Evolutionary conservation across 2,797 vertebrate species (phyloP), one percentile per base, ranked within the genome.

Genomic region (Sebastes kiyomatsui): DNA sequence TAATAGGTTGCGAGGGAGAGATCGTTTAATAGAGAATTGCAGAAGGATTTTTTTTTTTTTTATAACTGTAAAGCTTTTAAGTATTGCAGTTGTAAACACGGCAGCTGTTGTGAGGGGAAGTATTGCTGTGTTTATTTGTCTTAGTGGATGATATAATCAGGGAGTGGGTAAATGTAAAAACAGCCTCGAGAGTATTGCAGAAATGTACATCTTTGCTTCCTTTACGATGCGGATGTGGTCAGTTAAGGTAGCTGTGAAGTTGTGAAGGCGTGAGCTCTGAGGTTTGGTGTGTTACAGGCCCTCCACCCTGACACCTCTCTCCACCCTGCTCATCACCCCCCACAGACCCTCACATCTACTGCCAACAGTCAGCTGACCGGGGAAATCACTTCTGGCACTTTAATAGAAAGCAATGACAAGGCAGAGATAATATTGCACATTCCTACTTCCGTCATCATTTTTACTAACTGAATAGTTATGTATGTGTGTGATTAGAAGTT

Each of bases 231-330:
- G 9, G 67, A 86, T 82, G 79, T 78, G 77, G 79, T 82, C n/a
- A 25, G 22, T 66, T 61, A 27, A 81, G 46, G 77, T 79, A 80
- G 73, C 59, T 85, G 69, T 72, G 71, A 84, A 87, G 77, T 7
- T 82, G 81, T 60, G 18, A 84, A 81, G 84, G 70, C n/a, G 69
- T 88, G 70, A 85, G 12, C 72, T 83, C 33, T 90, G 83, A 85
- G 83, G 90, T 91, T 86, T 70, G 55, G 3, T 30, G 32, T 35
- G 42, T 67, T 71, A 42, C 7, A 52, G 58, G 76, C 38, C 56
- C 83, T 88, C 90, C 90, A 71, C 90, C 86, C 89, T 88, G 56
- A 91, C 90, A 90, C 87, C 71, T 89, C 75, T 72, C 75, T 38
- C 78, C 84, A 22, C 86, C 86, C 90, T 78, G 71, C 71, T 83